A percentile compares a stretch with the other conserved stretches of the same genome.
Conservation (phyloP, 2,113 vertebrate genomes). For the Phycodurus eques region DNA sequence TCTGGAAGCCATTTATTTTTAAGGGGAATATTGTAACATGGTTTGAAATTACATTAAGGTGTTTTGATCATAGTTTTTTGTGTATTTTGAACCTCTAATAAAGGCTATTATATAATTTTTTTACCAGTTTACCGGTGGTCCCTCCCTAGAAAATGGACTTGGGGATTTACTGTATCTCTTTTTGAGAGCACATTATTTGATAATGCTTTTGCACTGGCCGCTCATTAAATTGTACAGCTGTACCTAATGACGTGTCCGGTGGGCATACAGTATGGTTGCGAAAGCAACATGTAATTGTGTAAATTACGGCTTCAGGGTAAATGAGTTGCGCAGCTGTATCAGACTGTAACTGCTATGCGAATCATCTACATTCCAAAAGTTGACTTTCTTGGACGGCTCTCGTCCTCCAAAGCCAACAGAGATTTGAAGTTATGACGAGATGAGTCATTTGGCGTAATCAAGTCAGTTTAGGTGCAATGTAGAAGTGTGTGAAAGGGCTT, state of each 20-base stretch:
- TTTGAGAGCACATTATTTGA: background rate
- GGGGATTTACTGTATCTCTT: background rate
- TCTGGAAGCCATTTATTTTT: too few species aligned
- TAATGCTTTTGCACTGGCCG: background rate
- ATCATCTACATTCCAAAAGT: conserved; percentile 41
- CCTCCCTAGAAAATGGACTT: background rate
- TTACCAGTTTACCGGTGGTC: background rate
- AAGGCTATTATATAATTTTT: too few species aligned
- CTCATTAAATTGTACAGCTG: background rate
- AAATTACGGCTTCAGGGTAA: conserved; percentile 51
- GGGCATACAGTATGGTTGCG: conserved; percentile 30
- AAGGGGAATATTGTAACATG: too few species aligned
- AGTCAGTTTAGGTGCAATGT: conserved; percentile 20
- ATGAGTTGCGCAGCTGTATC: conserved; percentile 60
- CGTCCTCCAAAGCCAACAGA: conserved; percentile 34
- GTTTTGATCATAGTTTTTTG: too few species aligned
- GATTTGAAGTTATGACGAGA: conserved; percentile 26
- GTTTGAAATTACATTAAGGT: too few species aligned
- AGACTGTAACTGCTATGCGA: conserved; percentile 54
- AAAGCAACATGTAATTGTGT: conserved; percentile 53
- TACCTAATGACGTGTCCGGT: conserved; percentile 3
- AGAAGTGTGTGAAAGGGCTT: conserved; percentile 26
- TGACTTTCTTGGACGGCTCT: conserved; percentile 43
- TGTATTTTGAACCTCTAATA: too few species aligned
- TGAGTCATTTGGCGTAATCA: conserved; percentile 41